Base-by-base conservation (phyloP, 2,888 invertebrate species). In the Glomeris marginata region DNA sequence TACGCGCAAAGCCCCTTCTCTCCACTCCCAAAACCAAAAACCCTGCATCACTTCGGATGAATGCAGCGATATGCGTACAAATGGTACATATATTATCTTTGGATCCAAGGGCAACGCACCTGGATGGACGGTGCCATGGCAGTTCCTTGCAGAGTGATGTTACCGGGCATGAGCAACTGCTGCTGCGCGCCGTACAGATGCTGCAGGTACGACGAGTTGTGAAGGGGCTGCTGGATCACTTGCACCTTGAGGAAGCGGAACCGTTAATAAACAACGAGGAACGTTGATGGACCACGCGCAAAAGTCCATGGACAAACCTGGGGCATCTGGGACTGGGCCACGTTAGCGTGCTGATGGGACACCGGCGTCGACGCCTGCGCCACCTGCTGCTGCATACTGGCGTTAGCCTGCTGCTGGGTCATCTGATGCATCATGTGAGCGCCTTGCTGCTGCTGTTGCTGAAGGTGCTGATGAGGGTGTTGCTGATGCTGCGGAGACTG, bases 141-240 rank as follows among this genome's bases (percentile, higher is more conserved):
- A 2, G 76, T 53, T 49, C 84, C 80, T 64, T 87, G 75, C 6
- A 86, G 72, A 2, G 80, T 77, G 54, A 83, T 77, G 64, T 81
- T 81, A 1, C 85, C 78, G 0, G 85, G 84, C 77, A 88, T 84
- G 22, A 90, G 66, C 53, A 88, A 67, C 37, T 72, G 74, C 28
- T 81, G 84, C 62, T 82, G 85, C 0, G 82, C 76, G 63, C 83
- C 82, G 66, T 84, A 85, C 54, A 88, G 66, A 63, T 84, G 84
- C 61, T 80, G 84, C 45, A 87, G 62, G 62, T 86, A 85, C 2
- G 81, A 76, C 42, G 74, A 76, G 66, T 76, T 83, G 65, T 82
- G 81, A 45, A 83, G 65, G 1, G 82, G 82, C 63, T 84, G 84
- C 48, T 58, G 58, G 59, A 88, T 84, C 21, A 88, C 80, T 64